Evolutionary conservation across 2,888 invertebrate species (phyloP), one percentile per base, ranked within the genome.

Genomic region (Ernsta delagoae): DNA sequence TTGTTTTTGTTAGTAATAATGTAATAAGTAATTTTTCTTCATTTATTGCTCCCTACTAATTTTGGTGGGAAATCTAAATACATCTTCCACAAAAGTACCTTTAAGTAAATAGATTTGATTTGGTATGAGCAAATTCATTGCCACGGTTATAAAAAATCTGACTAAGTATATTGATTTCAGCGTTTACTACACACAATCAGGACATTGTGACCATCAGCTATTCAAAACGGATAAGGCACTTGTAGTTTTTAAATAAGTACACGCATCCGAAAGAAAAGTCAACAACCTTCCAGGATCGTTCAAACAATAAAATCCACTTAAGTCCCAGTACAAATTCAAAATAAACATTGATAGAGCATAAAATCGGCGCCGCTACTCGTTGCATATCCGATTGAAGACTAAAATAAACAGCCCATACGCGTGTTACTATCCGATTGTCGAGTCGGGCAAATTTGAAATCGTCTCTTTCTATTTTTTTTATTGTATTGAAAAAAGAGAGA

Each of bases 311-410:
- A 65, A 70, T 71, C 53, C 68, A 69, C 65, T 56, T 59, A 70
- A 63, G 63, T 60, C 31, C 54, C 59, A 64, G 69, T 66, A 63
- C 65, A 61, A 56, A 64, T 59, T 76, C 70, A 76, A 77, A 76
- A 77, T 76, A 78, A 76, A 78, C 75, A 69, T 59, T 62, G 71
- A 74, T 70, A 72, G 74, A 68, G 65, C 73, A 76, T 77, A 75
- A 76, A 75, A 78, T 75, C 74, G 74, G 75, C 70, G 74, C 73
- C 68, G 70, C 75, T 71, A 62, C 72, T 71, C 72, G 72, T 74
- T 74, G 74, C 72, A 73, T 73, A 75, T 71, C 75, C 65, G 71
- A 72, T 71, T 72, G 67, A 57, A 65, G 71, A 70, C 72, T 59
- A 74, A 74, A 75, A 77, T 74, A 75, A 75, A 73, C 72, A 74